Conservation (phyloP, 2,888 invertebrate genomes). For the Ennomos quercinarius region DNA sequence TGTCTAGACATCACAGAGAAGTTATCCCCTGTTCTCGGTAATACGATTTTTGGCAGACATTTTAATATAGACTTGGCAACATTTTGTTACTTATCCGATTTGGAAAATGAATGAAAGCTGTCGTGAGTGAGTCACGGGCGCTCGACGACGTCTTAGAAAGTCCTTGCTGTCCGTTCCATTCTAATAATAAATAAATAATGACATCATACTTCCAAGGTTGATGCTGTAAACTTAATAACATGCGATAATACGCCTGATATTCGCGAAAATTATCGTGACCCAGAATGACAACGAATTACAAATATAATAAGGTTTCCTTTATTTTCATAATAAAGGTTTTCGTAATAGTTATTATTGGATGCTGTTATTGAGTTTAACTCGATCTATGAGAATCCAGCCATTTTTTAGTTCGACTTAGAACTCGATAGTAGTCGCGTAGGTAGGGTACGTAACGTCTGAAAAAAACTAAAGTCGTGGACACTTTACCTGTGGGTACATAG, state of each 20-base stretch:
- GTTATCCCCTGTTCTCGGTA: constrained; percentile 77
- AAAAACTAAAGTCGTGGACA: background rate
- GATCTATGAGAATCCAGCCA: no score
- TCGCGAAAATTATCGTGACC: constrained; percentile 31
- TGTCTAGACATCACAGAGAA: constrained; percentile 75
- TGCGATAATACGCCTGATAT: constrained; percentile 38
- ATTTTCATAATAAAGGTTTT: constrained; percentile 7
- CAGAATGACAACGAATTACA: constrained; percentile 21
- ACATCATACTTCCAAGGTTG: constrained; percentile 45
- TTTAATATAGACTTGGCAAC: constrained; percentile 78
- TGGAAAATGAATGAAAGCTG: constrained; percentile 81
- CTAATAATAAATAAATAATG: constrained; percentile 41
- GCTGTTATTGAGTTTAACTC: no score
- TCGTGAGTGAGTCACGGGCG: constrained; percentile 62
- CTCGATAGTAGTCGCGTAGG: no score
- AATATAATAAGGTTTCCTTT: constrained; percentile 19
- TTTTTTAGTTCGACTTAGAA: no score
- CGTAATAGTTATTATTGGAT: background rate
- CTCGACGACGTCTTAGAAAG: constrained; percentile 48
- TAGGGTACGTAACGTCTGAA: background rate
- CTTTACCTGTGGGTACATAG: no score
- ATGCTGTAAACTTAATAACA: constrained; percentile 44
- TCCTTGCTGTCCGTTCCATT: constrained; percentile 53
- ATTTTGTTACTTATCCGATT: constrained; percentile 69
- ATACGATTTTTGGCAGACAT: constrained; percentile 79